Base-by-base conservation (phyloP, 1,140 invertebrate species). In the Platyura marginata region DNA sequence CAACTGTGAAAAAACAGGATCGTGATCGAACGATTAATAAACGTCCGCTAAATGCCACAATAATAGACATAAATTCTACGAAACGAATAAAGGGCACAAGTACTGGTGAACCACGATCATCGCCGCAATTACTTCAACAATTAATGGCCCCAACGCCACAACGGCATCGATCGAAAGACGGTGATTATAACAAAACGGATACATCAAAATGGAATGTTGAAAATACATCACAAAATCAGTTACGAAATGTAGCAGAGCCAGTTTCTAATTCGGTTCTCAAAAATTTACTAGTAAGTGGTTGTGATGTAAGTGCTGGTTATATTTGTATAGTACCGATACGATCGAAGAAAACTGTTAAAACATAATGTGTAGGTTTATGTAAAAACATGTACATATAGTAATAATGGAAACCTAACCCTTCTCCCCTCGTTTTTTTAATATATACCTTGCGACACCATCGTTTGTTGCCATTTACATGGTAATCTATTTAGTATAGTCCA, bases 241-340 rank as follows among this genome's bases (percentile, higher is more conserved):
- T 29, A 13, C 25, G 43, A 62, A 44, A 10, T 57, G 61, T n/a
- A 49, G 54, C 58, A 41, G 64, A 60, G 21, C 61, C 57, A 33
- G 46, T 53, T 41, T 56, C 51, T 42, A 50, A 62, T 47, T 57
- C 64, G 44, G 86, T 91, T 51, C 71, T 91, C 47, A 86, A 89
- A 78, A 91, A 91, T 66, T 71, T 91, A 44, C 70, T 91, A 62
- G 81, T 89, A 60, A 88, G 83, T 69, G 86, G 86, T 54, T 85
- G 85, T 68, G 86, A 91, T 64, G 79, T 89, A 61, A 81, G 79
- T 70, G 82, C 85, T 48, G 86, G 86, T 48, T 91, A 91, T 63
- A 75, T 81, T 55, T 86, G 82, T 64, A 71, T 84, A 58, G 74
- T 79, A 51, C 79, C 81, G 49, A 72, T 70, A 58, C 61, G 69